These are phyloP conservation scores for Napeogenes sylphis DNA, from an alignment of 2,888 invertebrate genomes.

Conservation along the genomic window DNA sequence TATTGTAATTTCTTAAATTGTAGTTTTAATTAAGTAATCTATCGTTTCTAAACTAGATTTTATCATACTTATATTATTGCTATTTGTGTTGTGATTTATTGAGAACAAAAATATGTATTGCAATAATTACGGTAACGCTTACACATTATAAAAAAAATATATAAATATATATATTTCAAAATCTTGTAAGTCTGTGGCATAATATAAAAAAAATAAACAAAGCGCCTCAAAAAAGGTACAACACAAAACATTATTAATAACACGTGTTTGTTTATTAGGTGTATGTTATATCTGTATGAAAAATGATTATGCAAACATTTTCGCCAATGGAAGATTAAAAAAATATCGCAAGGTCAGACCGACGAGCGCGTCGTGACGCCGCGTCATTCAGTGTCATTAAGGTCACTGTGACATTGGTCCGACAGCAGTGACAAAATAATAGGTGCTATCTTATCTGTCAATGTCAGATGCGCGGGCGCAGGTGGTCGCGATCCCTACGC, in stretches of 20 bases:
- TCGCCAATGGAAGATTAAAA: conserved; percentile 73
- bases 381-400: conserved; percentile 75
- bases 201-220: background rate
- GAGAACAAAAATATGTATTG: no score
- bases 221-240: background rate
- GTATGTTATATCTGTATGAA: conserved; percentile 25
- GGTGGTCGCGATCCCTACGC: conserved; percentile 68
- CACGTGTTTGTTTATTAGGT: conserved; percentile 13
- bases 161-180: no score
- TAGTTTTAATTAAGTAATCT: no score
- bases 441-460: conserved; percentile 74
- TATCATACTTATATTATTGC: no score
- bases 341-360: conserved; percentile 73
- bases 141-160: no score
- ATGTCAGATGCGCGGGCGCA: conserved; percentile 73
- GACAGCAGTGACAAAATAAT: conserved; percentile 74
- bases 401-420: conserved; percentile 76
- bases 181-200: no score
- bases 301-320: conserved; percentile 48
- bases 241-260: background rate
- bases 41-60: no score
- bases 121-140: no score
- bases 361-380: conserved; percentile 57
- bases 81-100: no score
- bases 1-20: no score